Percentiles rank a stretch among this genome's conserved stretches.
phyloP scores from a whole-genome alignment of 2,113 vertebrate genomes.

The Neolamprologus longior region DNA sequence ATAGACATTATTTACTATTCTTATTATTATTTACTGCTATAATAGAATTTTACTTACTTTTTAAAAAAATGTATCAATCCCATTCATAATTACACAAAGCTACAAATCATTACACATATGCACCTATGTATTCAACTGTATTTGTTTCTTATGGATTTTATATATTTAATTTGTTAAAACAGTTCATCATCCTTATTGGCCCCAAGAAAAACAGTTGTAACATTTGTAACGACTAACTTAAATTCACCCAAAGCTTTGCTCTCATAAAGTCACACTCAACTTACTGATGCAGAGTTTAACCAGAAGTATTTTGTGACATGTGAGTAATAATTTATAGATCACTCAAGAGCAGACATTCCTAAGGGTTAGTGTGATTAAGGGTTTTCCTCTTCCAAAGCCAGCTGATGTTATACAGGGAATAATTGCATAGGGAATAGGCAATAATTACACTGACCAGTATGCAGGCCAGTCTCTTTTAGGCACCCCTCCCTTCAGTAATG shows the following conservation, averaged over 20 bases:
- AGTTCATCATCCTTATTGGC: not conserved
- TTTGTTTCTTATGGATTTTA: not conserved
- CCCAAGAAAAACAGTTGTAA: not conserved
- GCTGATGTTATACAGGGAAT: conserved; percentile 8
- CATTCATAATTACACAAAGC: not conserved
- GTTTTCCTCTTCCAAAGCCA: not conserved
- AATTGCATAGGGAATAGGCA: not conserved
- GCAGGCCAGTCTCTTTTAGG: not conserved
- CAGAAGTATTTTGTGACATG: not conserved
- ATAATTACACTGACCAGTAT: not conserved
- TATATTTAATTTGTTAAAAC: not conserved
- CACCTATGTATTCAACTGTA: not conserved
- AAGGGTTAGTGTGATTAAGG: not conserved
- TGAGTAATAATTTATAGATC: not conserved
- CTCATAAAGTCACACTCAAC: too few relatives aligned
- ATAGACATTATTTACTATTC: not conserved
- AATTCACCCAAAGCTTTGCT: not conserved
- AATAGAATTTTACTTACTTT: not conserved
- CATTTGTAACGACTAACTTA: not conserved
- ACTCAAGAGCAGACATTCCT: not conserved
- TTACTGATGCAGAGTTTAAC: not conserved
- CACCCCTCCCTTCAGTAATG: not conserved
- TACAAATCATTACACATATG: not conserved
- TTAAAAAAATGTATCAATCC: not conserved
- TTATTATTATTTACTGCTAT: not conserved